Evolutionary conservation across 2,797 vertebrate species (phyloP).

Genomic region (Picus viridis): DNA sequence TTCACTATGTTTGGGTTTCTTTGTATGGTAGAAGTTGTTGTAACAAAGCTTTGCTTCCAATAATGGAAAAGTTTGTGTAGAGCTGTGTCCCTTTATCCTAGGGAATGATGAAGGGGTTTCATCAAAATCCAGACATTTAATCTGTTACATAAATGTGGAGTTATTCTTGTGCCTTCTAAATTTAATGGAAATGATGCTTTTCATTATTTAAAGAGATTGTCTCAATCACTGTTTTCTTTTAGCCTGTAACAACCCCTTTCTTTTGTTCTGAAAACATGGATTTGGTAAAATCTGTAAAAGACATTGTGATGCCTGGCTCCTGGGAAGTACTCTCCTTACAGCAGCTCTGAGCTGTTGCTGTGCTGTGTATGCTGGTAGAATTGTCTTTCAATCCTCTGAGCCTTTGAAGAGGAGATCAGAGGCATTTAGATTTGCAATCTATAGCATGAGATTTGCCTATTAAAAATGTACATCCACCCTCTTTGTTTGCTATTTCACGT

Average conservation of each 20-base stretch:
- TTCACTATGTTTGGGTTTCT: neutral
- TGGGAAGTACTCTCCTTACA: conserved; percentile 6
- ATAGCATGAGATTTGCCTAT: neutral
- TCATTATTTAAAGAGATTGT: conserved; percentile 7
- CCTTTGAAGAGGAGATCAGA: conserved; percentile 58
- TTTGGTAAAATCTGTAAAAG: neutral
- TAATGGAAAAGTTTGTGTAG: neutral
- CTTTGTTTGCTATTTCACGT: neutral
- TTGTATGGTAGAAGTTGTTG: neutral
- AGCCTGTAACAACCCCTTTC: neutral
- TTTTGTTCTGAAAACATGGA: neutral
- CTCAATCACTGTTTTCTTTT: neutral
- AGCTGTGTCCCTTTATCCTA: conserved; percentile 4
- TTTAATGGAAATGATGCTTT: conserved; percentile 26
- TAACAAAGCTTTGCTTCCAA: neutral
- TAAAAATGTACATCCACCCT: neutral
- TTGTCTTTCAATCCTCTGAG: conserved; percentile 10
- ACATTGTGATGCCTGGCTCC: neutral
- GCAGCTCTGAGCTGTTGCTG: neutral
- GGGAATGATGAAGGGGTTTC: neutral
- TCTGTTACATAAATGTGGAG: conserved; percentile 25
- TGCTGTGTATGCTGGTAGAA: neutral
- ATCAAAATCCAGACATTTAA: conserved; percentile 33
- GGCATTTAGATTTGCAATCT: conserved; percentile 9
- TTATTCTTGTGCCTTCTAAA: neutral